Evolutionary conservation across 2,888 invertebrate genomes (phyloP).

Genomic region (Prosopocoilus inquinatus): DNA sequence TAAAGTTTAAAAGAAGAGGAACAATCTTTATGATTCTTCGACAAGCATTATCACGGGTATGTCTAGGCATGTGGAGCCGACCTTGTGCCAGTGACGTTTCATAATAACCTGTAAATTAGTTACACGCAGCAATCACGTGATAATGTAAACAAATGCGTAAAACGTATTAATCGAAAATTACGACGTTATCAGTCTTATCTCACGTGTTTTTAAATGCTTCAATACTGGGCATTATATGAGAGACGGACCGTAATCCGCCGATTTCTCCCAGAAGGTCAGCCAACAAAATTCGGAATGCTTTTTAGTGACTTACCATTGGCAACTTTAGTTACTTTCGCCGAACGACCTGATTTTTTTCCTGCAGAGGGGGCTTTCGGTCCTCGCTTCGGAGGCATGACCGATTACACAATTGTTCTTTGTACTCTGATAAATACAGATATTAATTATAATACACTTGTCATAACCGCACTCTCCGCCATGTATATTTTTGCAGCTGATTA

Average conservation of each 20-base stretch:
- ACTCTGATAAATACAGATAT: conserved; percentile 2
- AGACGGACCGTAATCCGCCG: not conserved
- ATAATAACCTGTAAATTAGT: conserved; percentile 7
- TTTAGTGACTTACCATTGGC: conserved; percentile 16
- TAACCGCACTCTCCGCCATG: conserved; percentile 4
- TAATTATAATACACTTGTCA: conserved; percentile 16
- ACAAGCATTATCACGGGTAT: too few species aligned
- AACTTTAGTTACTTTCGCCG: conserved; percentile 20
- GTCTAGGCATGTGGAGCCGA: too few species aligned
- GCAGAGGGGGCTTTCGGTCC: conserved; percentile 15
- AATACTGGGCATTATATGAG: not conserved
- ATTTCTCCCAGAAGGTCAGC: conserved; percentile 10
- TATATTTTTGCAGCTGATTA: conserved; percentile 17
- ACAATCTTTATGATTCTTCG: too few species aligned
- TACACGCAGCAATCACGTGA: conserved; percentile 13
- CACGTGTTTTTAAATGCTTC: too few species aligned
- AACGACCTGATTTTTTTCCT: conserved; percentile 19
- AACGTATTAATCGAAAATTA: too few species aligned
- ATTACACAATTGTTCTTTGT: conserved; percentile 9
- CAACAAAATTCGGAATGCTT: conserved; percentile 2
- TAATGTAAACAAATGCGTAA: conserved; percentile 10
- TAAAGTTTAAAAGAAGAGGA: too few species aligned
- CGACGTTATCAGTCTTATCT: too few species aligned
- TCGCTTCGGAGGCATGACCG: conserved; percentile 26
- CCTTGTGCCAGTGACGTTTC: not conserved